Conservation (phyloP, 1,140 invertebrate genomes). For the Drosophila navojoa region DNA sequence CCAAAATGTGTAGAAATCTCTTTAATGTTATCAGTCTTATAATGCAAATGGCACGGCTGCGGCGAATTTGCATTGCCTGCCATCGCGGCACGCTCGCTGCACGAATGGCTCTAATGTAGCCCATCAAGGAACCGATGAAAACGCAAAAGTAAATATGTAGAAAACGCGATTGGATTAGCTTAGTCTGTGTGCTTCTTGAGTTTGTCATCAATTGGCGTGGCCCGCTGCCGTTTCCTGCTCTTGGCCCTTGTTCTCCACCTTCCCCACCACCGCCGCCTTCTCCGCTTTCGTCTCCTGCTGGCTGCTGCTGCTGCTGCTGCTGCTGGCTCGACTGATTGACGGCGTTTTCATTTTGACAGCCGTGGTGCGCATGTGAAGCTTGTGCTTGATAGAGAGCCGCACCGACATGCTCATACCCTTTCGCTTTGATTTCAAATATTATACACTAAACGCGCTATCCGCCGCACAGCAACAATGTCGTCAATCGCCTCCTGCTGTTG, state of each 20-base stretch:
- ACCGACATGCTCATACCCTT: constrained; percentile 68
- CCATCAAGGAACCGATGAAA: constrained; percentile 71
- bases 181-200: constrained; percentile 46
- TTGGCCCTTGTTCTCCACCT: not conserved
- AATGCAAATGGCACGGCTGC: constrained; percentile 80
- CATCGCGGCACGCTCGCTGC: constrained; percentile 41
- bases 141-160: constrained; percentile 73
- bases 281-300: not conserved
- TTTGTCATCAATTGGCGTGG: constrained; percentile 46
- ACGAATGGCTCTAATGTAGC: constrained; percentile 65
- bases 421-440: constrained; percentile 84
- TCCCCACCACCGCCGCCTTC: not conserved
- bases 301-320: constrained; percentile 4
- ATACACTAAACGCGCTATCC: constrained; percentile 65
- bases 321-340: constrained; percentile 14
- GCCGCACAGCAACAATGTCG: constrained; percentile 22
- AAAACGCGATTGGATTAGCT: constrained; percentile 74
- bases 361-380: constrained; percentile 77
- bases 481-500: constrained; percentile 6
- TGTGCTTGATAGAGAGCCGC: constrained; percentile 53
- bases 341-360: constrained; percentile 78
- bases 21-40: constrained; percentile 84
- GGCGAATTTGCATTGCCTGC: constrained; percentile 26
- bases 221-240: constrained; percentile 13
- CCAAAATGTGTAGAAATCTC: constrained; percentile 78